These are phyloP conservation scores for Brassicogethes aeneus DNA, from an alignment of 2,888 invertebrate species.

Conservation along the genomic window DNA sequence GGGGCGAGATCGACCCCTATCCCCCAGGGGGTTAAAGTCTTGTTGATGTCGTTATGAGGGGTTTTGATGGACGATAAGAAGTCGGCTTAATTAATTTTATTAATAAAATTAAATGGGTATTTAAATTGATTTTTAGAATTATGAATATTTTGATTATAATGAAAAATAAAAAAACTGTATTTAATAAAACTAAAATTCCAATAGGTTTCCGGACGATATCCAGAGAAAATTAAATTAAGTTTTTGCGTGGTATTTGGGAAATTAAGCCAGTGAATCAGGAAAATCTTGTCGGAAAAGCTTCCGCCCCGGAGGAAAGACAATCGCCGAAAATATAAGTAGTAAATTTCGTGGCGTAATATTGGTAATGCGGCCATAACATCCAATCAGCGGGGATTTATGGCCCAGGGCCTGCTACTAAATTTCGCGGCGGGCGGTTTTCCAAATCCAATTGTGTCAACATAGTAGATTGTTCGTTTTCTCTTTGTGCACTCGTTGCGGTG, in stretches of 20 bases:
- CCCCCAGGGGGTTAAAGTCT: constrained; percentile 11
- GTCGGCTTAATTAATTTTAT: too few species aligned
- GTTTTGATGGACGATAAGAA: too few species aligned
- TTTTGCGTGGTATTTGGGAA: too few species aligned
- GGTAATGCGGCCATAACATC: constrained; percentile 44
- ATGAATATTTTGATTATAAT: too few species aligned
- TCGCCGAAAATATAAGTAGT: constrained; percentile 23
- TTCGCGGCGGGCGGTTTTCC: constrained; percentile 39
- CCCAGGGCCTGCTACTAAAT: constrained; percentile 37
- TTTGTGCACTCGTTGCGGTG: constrained; percentile 14
- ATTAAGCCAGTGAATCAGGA: too few species aligned
- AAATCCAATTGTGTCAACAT: constrained; percentile 41
- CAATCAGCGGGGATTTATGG: constrained; percentile 43
- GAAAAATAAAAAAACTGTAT: too few species aligned
- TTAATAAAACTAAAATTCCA: too few species aligned
- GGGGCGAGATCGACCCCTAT: constrained; percentile 21
- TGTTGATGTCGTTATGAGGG: background rate
- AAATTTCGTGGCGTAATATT: constrained; percentile 37
- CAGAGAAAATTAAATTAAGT: too few species aligned
- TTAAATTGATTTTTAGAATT: too few species aligned
- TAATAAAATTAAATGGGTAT: too few species aligned
- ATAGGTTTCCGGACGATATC: too few species aligned
- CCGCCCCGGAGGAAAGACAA: background rate
- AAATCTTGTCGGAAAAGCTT: too few species aligned
- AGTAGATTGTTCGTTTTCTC: constrained; percentile 39